phyloP scores from a whole-genome alignment of 2,888 invertebrate species.

The Drosophila formosana region DNA sequence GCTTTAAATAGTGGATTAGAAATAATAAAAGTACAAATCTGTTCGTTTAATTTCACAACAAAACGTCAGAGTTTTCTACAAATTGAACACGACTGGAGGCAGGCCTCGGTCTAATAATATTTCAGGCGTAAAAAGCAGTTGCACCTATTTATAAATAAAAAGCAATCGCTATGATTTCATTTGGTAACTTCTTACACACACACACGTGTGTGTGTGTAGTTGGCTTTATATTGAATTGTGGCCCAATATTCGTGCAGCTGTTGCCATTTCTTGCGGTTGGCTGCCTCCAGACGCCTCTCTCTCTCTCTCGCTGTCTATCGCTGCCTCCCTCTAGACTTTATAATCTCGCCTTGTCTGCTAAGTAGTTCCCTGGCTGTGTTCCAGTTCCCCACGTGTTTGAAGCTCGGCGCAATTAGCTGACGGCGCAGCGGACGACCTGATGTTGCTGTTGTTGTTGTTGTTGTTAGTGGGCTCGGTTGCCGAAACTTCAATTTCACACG shows the following conservation, averaged over 20 bases:
- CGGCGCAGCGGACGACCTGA: background rate
- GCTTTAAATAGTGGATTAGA: too few relatives aligned
- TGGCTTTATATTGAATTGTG: constrained; percentile 39
- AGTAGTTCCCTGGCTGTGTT: constrained; percentile 16
- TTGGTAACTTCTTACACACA: constrained; percentile 13
- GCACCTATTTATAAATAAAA: constrained; percentile 21
- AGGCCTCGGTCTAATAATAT: background rate
- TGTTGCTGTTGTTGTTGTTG: constrained; percentile 5
- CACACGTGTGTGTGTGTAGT: constrained; percentile 9
- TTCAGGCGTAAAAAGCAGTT: constrained; percentile 28
- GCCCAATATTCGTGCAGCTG: constrained; percentile 58
- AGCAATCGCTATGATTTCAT: constrained; percentile 27
- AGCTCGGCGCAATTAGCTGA: constrained; percentile 61
- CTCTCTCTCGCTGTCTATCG: background rate
- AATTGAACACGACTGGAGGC: constrained; percentile 4
- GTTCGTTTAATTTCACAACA: background rate
- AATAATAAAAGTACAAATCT: background rate
- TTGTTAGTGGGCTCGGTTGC: constrained; percentile 45
- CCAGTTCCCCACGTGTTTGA: constrained; percentile 56
- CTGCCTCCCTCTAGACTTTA: background rate
- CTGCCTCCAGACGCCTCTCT: constrained; percentile 37
- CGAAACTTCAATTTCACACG: constrained; percentile 58
- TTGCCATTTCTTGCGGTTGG: constrained; percentile 68
- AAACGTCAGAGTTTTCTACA: constrained; percentile 1
- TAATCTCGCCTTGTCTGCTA: constrained; percentile 3